These are phyloP conservation scores for Illadopsis cleaveri DNA, from an alignment of 2,113 vertebrate genomes.

Conservation along the genomic window DNA sequence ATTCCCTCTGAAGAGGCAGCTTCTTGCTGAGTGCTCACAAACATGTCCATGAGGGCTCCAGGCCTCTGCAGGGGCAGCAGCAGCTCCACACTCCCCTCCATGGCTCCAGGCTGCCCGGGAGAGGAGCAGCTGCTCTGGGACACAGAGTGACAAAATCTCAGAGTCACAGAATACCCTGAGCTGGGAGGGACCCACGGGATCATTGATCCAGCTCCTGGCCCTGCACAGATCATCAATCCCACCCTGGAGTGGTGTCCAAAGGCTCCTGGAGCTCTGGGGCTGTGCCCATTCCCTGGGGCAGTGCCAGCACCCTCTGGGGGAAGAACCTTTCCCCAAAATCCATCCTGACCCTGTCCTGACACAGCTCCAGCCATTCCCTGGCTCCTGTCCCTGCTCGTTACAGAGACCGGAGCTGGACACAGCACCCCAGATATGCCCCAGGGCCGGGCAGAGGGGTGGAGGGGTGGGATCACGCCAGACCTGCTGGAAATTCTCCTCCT, in stretches of 20 bases:
- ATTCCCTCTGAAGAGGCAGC: background rate
- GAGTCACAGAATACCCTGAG: background rate
- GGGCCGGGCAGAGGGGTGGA: background rate
- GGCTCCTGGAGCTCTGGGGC: background rate
- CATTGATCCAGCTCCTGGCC: fast-evolving
- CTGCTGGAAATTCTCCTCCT: background rate
- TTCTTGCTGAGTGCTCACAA: background rate
- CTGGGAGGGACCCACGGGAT: background rate
- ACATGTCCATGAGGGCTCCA: background rate
- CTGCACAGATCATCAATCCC: background rate
- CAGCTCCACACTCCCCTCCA: background rate
- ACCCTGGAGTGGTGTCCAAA: background rate
- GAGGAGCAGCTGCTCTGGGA: background rate
- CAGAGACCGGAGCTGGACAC: background rate
- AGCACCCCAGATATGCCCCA: background rate
- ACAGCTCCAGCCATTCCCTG: background rate
- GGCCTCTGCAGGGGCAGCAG: background rate
- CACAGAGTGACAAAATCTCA: fast-evolving
- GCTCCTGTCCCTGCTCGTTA: background rate
- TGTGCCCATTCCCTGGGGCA: background rate
- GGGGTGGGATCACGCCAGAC: background rate
- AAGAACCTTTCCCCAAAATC: fast-evolving
- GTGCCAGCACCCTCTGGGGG: background rate
- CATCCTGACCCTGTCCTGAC: fast-evolving
- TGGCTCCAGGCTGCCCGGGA: background rate